These are phyloP conservation scores for Mastomys natalensis DNA, from an alignment of 2,113 vertebrate genomes.

Conservation along the genomic window DNA sequence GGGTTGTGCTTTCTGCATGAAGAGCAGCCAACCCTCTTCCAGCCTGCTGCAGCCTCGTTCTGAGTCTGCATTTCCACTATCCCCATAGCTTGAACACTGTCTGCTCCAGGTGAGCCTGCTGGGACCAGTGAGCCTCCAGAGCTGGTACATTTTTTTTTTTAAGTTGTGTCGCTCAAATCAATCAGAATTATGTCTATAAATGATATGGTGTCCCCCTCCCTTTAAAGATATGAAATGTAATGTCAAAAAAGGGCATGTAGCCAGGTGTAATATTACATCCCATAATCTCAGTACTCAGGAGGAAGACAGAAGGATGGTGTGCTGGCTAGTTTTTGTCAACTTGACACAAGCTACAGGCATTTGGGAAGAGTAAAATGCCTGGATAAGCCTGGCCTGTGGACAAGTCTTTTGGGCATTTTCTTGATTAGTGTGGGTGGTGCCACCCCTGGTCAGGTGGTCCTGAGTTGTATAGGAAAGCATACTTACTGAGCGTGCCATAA, in stretches of 20 bases:
- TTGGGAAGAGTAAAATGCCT: background rate
- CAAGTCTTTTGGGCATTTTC: background rate
- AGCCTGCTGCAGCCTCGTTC: background rate
- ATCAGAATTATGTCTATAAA: background rate
- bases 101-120: background rate
- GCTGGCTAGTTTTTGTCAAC: no score
- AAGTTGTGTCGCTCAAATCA: background rate
- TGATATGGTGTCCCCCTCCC: background rate
- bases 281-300: background rate
- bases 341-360: background rate
- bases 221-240: constrained; percentile 24
- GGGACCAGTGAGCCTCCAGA: background rate
- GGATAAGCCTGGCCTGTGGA: background rate
- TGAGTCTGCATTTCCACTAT: background rate
- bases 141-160: background rate
- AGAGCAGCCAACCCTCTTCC: background rate
- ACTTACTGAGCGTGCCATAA: background rate
- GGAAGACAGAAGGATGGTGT: no score
- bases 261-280: background rate
- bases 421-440: background rate
- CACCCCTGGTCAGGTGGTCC: background rate
- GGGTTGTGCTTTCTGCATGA: background rate
- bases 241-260: background rate
- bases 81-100: background rate
- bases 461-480: background rate